Evolutionary conservation across 1,140 invertebrate genomes (phyloP).

Genomic region (Cyrtorhinus lividipennis): DNA sequence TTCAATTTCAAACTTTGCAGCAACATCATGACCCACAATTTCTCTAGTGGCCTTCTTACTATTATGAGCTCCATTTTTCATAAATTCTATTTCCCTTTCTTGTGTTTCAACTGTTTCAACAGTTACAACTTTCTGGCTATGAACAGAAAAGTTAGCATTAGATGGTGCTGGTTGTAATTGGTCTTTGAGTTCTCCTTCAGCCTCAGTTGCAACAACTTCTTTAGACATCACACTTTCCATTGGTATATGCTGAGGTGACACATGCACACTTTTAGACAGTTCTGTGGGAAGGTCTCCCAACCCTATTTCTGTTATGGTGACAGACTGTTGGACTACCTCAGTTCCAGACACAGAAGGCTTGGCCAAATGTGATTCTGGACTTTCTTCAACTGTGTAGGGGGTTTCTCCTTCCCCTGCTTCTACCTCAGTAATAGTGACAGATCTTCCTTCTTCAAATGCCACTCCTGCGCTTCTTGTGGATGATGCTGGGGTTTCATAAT

Average conservation of each 20-base stretch:
- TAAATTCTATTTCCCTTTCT: constrained; percentile 31
- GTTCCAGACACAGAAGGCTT: constrained; percentile 10
- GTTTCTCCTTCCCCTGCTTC: constrained; percentile 28
- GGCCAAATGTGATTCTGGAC: constrained; percentile 29
- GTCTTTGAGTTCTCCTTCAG: constrained; percentile 26
- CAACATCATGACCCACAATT: constrained; percentile 28
- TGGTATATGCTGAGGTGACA: constrained; percentile 26
- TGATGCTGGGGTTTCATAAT: constrained; percentile 14
- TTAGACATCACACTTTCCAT: constrained; percentile 28
- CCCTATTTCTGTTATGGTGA: background rate
- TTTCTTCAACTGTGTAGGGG: constrained; percentile 32
- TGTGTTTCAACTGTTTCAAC: constrained; percentile 32
- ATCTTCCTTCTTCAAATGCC: constrained; percentile 34
- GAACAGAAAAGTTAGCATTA: constrained; percentile 22
- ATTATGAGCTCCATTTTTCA: background rate
- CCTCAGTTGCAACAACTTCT: constrained; percentile 27
- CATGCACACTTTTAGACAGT: constrained; percentile 21
- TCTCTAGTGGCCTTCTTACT: constrained; percentile 20
- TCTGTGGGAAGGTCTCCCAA: constrained; percentile 23
- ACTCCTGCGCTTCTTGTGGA: constrained; percentile 25
- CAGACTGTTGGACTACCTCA: constrained; percentile 9
- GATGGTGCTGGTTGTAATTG: constrained; percentile 22
- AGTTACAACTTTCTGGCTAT: constrained; percentile 30
- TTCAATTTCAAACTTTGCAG: constrained; percentile 32
- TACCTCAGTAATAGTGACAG: constrained; percentile 35